These are phyloP conservation scores for Sarcophaga peregrina DNA, from an alignment of 1,140 invertebrate genomes.

Conservation along the genomic window DNA sequence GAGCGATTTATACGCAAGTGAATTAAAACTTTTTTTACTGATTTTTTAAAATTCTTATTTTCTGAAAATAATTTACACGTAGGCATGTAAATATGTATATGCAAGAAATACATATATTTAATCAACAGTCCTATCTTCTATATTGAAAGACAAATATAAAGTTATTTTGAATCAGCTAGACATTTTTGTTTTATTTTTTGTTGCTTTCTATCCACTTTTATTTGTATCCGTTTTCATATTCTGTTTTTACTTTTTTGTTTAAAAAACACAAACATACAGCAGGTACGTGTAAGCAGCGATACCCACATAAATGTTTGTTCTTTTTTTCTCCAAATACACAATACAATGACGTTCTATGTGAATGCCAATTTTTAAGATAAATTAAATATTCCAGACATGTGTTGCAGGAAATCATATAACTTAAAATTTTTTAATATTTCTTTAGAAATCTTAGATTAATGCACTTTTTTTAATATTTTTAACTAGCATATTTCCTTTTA, in stretches of 20 bases:
- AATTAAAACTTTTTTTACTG: not conserved
- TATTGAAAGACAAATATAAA: not conserved
- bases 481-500: not conserved
- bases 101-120: conserved; percentile 4
- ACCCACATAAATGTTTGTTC: not conserved
- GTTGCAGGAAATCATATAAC: not conserved
- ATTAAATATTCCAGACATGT: conserved; percentile 21
- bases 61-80: not conserved
- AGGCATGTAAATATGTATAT: not conserved
- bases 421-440: not conserved
- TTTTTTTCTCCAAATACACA: not conserved
- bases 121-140: not conserved
- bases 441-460: not conserved
- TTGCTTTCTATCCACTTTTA: not conserved
- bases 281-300: not conserved
- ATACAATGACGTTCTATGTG: not conserved
- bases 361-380: conserved; percentile 12
- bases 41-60: not conserved
- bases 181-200: not conserved
- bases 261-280: not conserved
- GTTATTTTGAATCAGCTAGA: not conserved
- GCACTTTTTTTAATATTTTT: not conserved
- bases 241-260: not conserved
- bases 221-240: conserved; percentile 18
- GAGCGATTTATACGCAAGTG: not conserved